Percentiles rank a stretch among this genome's conserved stretches.
phyloP scores from a whole-genome alignment of 2,888 invertebrate species.

The Ptilodon capucinus region DNA sequence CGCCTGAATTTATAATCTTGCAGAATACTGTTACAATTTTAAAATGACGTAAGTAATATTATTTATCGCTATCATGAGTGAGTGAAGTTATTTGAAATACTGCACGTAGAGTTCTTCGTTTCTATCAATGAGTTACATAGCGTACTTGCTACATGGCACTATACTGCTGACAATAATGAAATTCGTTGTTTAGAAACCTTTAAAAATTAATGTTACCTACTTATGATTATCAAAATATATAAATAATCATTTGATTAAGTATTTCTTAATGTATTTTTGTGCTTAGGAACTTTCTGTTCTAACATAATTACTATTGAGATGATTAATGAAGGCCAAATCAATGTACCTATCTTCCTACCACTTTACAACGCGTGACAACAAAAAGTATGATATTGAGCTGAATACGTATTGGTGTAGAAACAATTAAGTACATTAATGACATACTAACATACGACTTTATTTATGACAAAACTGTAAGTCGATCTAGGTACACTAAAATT shows the following conservation, averaged over 20 bases:
- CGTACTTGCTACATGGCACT: conserved; percentile 30
- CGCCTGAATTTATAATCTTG: conserved; percentile 8
- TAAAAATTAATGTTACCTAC: conserved; percentile 64
- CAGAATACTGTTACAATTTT: conserved; percentile 35
- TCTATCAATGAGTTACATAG: too few species aligned
- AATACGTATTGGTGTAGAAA: not conserved
- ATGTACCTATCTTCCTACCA: too few species aligned
- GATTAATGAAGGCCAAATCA: conserved; percentile 4
- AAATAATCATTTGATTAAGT: conserved; percentile 61
- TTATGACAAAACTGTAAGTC: not conserved
- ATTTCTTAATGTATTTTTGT: conserved; percentile 56
- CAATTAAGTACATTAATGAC: not conserved
- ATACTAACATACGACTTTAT: not conserved
- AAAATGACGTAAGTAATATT: conserved; percentile 3
- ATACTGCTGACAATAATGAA: conserved; percentile 56
- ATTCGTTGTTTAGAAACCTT: conserved; percentile 81
- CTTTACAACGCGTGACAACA: not conserved
- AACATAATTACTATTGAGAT: conserved; percentile 48
- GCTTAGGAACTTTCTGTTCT: conserved; percentile 78
- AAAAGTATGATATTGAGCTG: not conserved
- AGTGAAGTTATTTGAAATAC: conserved; percentile 16
- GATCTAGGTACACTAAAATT: not conserved
- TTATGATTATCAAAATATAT: conserved; percentile 63
- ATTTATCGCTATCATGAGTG: not conserved
- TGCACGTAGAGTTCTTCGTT: conserved; percentile 19